phyloP scores from a whole-genome alignment of 2,888 invertebrate genomes.

The Platycheirus rosarum region DNA sequence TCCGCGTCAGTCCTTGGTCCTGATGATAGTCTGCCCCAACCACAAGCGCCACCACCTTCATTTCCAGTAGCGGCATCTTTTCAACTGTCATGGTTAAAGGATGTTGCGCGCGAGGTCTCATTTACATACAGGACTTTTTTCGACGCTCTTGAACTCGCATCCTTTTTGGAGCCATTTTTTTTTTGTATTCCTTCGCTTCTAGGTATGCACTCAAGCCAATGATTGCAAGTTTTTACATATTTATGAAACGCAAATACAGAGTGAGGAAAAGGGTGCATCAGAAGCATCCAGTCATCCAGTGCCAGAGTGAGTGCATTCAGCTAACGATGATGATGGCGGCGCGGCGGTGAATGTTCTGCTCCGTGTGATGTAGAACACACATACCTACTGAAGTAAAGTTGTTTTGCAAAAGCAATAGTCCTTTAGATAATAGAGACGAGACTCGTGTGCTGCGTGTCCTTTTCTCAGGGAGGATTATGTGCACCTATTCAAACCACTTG shows the following conservation, averaged over 20 bases:
- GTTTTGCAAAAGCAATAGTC: conserved; percentile 53
- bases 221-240: conserved; percentile 72
- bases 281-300: no score
- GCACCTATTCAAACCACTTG: conserved; percentile 20
- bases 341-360: background rate
- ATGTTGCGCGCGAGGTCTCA: conserved; percentile 47
- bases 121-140: conserved; percentile 41
- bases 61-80: conserved; percentile 55
- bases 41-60: conserved; percentile 28
- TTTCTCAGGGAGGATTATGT: conserved; percentile 42
- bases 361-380: conserved; percentile 21
- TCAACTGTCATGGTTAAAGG: conserved; percentile 61
- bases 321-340: conserved; percentile 34
- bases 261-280: background rate
- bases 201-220: conserved; percentile 68
- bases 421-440: conserved; percentile 42
- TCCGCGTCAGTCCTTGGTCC: conserved; percentile 31
- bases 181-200: background rate
- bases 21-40: conserved; percentile 38
- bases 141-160: conserved; percentile 50
- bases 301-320: conserved; percentile 44
- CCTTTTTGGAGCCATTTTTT: conserved; percentile 34
- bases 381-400: conserved; percentile 50
- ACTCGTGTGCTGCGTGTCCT: conserved; percentile 53
- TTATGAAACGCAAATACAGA: conserved; percentile 65